These are phyloP conservation scores for Ivindomyrus marchei DNA, from an alignment of 2,113 vertebrate species.

Conservation along the genomic window DNA sequence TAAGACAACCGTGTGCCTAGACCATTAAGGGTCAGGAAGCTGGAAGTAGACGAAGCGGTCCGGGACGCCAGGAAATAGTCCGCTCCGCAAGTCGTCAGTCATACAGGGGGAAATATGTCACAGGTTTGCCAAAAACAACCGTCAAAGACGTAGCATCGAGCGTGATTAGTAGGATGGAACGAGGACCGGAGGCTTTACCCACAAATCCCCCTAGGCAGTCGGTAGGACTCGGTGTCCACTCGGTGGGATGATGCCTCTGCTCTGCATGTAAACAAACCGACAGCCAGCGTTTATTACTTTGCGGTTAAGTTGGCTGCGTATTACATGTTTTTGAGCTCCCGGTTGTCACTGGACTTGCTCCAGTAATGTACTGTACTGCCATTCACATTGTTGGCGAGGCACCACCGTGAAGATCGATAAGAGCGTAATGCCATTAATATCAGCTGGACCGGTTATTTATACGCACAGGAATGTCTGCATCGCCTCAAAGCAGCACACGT, in stretches of 20 bases:
- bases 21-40: background rate
- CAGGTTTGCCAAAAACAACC: background rate
- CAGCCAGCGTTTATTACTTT: background rate
- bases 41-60: background rate
- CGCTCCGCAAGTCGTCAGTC: background rate
- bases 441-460: constrained; percentile 7
- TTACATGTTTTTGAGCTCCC: background rate
- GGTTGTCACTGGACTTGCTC: background rate
- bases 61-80: background rate
- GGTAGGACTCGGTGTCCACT: background rate
- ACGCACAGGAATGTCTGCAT: background rate
- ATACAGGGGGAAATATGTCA: background rate
- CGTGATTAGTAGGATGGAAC: background rate
- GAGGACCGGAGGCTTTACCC: background rate
- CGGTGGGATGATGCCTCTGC: background rate
- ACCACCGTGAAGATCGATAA: background rate
- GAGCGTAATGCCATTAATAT: background rate
- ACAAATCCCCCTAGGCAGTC: background rate
- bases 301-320: background rate
- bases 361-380: background rate
- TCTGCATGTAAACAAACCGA: background rate
- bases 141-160: background rate
- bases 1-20: background rate
- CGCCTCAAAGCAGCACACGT: background rate
- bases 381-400: background rate